These are phyloP conservation scores for Chloroceryle amazona DNA, from an alignment of 2,797 vertebrate genomes.

Conservation along the genomic window DNA sequence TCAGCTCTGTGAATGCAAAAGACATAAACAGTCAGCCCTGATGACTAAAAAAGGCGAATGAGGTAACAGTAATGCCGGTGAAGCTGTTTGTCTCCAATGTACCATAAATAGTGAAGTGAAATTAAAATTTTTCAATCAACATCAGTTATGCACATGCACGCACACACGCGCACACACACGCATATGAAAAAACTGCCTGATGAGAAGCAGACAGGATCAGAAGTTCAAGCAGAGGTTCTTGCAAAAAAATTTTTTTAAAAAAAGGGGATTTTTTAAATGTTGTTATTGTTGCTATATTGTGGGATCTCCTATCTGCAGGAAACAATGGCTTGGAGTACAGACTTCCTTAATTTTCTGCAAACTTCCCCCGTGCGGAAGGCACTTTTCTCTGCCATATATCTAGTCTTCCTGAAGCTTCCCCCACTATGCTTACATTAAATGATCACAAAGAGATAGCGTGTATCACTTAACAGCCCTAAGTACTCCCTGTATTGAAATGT, in stretches of 20 bases:
- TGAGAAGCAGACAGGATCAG: constrained; percentile 68
- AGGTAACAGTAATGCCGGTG: constrained; percentile 60
- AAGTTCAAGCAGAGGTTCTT: constrained; percentile 54
- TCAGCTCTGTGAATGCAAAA: constrained; percentile 72
- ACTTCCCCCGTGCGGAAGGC: neutral
- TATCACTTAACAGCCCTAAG: neutral
- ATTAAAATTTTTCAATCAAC: constrained; percentile 74
- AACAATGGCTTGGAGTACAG: constrained; percentile 12
- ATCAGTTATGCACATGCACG: constrained; percentile 19
- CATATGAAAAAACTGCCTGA: constrained; percentile 11
- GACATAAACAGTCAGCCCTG: constrained; percentile 69
- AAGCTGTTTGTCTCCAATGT: constrained; percentile 75
- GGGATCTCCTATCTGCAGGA: constrained; percentile 46
- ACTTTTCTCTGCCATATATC: neutral
- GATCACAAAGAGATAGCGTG: neutral
- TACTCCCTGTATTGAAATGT: neutral
- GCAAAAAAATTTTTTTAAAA: no score
- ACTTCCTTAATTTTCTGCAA: constrained; percentile 67
- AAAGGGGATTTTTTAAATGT: constrained; percentile 1
- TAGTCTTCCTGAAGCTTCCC: neutral
- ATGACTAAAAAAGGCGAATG: constrained; percentile 79
- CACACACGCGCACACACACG: neutral
- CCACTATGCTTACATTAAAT: neutral
- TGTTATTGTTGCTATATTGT: constrained; percentile 31
- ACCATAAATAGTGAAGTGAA: constrained; percentile 72